Base-by-base conservation (phyloP, 2,888 invertebrate genomes). In the Lasioglossum villosulum region DNA sequence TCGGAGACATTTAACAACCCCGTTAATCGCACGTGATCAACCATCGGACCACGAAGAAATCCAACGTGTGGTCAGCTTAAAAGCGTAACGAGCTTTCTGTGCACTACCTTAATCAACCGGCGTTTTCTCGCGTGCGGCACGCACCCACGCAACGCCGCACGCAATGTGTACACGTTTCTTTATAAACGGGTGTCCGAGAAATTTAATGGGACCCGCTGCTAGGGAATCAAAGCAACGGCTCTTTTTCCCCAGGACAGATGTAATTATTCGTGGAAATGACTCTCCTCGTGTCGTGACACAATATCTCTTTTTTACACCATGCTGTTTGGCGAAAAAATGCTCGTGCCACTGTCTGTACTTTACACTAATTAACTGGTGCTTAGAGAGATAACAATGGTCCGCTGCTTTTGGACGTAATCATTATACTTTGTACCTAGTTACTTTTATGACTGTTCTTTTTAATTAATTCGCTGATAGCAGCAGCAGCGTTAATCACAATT, bases 81-180 rank as follows among this genome's bases (percentile, higher is more conserved):
- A 74, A 80, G 45, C 48, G 42, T 80, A 78, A 75, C 80, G 30
- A 78, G 52, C 52, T 52, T 39, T 27, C 59, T 74, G 77, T 86
- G 77, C 81, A 83, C 80, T 88, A 84, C 75, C 79, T 83, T 91
- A 84, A 90, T 91, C 88, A 91, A 89, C 30, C 73, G 52, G 39
- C 80, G 27, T 30, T 30, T 76, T 72, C 68, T 91, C 59, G 88
- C 88, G 85, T 91, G 89, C 56, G 66, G 39, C 88, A 90, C 88
- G 86, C 88, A 88, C 83, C 56, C 52, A 83, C 84, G 83, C 81
- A 75, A 56, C 34, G n/a, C 16, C 42, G 16, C 83, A 88, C 84
- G 84, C 88, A 88, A 88, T 12, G 30, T 77, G 66, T 52, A 68
- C 77, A 39, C 80, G 27, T 75, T 83, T 80, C 78, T 70, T 80